Evolutionary conservation across 2,888 invertebrate genomes (phyloP), one percentile per base, ranked within the genome.

Genomic region (Abscondita cerata): DNA sequence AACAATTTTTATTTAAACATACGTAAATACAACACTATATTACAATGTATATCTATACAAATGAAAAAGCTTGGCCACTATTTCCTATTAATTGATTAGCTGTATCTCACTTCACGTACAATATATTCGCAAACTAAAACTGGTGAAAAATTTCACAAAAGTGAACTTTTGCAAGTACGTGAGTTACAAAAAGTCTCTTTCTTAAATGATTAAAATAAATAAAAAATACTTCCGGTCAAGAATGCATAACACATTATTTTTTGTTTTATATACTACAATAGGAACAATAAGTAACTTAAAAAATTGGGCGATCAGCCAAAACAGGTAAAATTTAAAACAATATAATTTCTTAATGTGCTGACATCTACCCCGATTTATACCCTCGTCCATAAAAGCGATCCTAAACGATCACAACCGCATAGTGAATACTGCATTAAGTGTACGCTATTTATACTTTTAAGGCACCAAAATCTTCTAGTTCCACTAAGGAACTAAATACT

Each of bases 401-500:
- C n/a, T 55, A 34, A 47, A n/a, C n/a, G 44, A 34, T 47, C 47
- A 47, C 36, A 33, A 55, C 46, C 20, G 31, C 41, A 15, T 40
- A 41, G 20, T 48, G 50, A 38, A 40, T 25, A 33, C 20, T 46
- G 47, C 15, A 61, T 13, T 36, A 47, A 46, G 40, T 4, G 25
- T 50, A 41, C 46, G 38, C 53, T 52, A 50, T 15, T 31, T 50
- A 19, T 25, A 33, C 13, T 15, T 25, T 57, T 66, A 69, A 69
- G 69, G 69, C 68, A 68, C 66, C 62, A 56, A 64, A n/a, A 25
- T 25, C 59, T 65, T 66, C 65, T 66, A 66, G 69, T 69, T 68
- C 69, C 25, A 66, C 59, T 13, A 53, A 62, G 69, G 69, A 69
- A 69, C 69, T 58, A 69, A 66, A 69, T 62, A 66, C 62, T 64